Base-by-base conservation (phyloP, 2,888 invertebrate species). In the Hetaerina titia region DNA sequence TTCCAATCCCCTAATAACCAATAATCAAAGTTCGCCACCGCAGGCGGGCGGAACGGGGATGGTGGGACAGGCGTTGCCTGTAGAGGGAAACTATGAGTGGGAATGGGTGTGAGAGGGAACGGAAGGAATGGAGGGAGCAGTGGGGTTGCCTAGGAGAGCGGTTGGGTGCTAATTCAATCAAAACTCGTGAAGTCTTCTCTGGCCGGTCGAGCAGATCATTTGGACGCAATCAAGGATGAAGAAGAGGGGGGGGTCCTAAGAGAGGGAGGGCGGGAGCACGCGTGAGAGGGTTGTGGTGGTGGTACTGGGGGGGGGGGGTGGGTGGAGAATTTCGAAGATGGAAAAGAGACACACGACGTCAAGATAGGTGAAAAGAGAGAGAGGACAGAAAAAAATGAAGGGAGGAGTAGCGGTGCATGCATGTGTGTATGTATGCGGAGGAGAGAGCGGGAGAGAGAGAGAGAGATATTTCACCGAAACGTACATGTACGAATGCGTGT, bases 1-100 rank as follows among this genome's bases (percentile, higher is more conserved):
- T 15, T n/a, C 22, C 90, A 7, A 2, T 64, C 90, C 22, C 69
- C 64, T 92, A 92, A 92, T 92, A 92, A 92, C 92, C 92, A 92
- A 92, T 92, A 92, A 92, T 92, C 92, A 92, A 92, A 92, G 92
- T 92, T 92, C 92, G 92, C 92, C 92, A 92, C 92, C 92, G 92
- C 92, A 92, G 92, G 92, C 69, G 13, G 22, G 81, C 8, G 74
- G 74, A 9, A 25, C 25, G 25, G 2, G 81, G 31, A 17, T 69
- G 69, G 22, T 7, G 22, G 7, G 22, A 31, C 11, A 31, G 81
- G 31, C 5, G 15, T 25, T 11, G 31, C 9, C 31, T 25, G 9
- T 11, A 31, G 25, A 22, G 8, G n/a, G 8, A 19, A 9, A 13
- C 9, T 19, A 7, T 11, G 81, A 11, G 31, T 9, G 31, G 81